phyloP scores from a whole-genome alignment of 2,797 vertebrate genomes.

The Echeneis naucrates region DNA sequence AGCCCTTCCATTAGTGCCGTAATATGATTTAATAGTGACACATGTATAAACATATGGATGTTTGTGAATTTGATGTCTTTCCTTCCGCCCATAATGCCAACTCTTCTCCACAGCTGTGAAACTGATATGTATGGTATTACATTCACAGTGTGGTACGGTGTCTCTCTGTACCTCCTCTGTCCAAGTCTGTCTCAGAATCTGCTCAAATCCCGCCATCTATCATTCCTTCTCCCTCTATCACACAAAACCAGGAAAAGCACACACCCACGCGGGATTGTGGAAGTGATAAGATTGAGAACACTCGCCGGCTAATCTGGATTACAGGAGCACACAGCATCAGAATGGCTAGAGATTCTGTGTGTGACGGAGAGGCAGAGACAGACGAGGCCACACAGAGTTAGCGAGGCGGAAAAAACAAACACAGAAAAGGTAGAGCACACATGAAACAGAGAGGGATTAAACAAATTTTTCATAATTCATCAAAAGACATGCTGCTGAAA shows the following conservation, averaged over 20 bases:
- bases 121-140: slow-evolving; percentile 65
- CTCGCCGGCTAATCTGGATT: slow-evolving; percentile 87
- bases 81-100: slow-evolving; percentile 34
- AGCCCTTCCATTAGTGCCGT: slow-evolving; percentile 10
- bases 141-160: slow-evolving; percentile 48
- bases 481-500: slow-evolving; percentile 58
- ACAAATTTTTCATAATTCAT: slow-evolving; percentile 69
- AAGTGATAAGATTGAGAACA: slow-evolving; percentile 86
- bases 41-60: slow-evolving; percentile 20
- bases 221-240: slow-evolving; percentile 65
- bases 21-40: slow-evolving; percentile 20
- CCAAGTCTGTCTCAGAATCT: slow-evolving; percentile 59
- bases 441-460: slow-evolving; percentile 47
- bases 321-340: slow-evolving; percentile 79
- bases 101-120: slow-evolving; percentile 49
- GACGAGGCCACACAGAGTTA: slow-evolving; percentile 27
- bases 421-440: slow-evolving; percentile 33
- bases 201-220: slow-evolving; percentile 74
- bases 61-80: slow-evolving; percentile 13
- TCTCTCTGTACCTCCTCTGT: slow-evolving; percentile 25
- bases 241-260: slow-evolving; percentile 79
- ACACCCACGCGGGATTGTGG: slow-evolving; percentile 79
- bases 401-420: slow-evolving; percentile 17
- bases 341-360: slow-evolving; percentile 73
- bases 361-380: slow-evolving; percentile 57